phyloP scores from a whole-genome alignment of 92 coral and sea anemone genomes.

The Umimayanthus kanabou region DNA sequence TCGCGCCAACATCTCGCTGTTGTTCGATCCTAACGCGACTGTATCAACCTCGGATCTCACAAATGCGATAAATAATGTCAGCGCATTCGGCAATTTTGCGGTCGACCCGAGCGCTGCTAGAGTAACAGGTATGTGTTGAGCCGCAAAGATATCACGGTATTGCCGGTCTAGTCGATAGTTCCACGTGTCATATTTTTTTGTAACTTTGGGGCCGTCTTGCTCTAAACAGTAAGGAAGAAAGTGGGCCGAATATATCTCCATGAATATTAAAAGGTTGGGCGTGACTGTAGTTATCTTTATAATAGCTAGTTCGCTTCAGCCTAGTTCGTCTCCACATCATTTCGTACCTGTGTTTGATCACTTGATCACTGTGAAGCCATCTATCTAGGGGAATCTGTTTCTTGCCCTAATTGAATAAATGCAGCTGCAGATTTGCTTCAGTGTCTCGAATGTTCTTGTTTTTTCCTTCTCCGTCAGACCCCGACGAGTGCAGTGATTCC shows the following conservation, averaged over 20 bases:
- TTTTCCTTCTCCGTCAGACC: not conserved
- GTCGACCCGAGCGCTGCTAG: conserved; percentile 42
- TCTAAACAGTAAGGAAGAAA: too few relatives aligned
- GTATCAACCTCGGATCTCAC: conserved; percentile 49
- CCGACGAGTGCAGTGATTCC: conserved; percentile 7
- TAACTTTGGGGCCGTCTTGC: too few relatives aligned
- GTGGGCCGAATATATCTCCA: too few relatives aligned
- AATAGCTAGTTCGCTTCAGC: too few relatives aligned
- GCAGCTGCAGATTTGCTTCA: not conserved
- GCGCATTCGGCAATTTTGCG: conserved; percentile 47
- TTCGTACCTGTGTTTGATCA: too few relatives aligned
- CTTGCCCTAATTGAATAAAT: not conserved
- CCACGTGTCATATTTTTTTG: too few relatives aligned
- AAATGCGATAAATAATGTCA: conserved; percentile 14
- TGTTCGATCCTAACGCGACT: conserved; percentile 60
- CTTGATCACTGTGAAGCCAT: too few relatives aligned
- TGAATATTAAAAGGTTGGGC: too few relatives aligned
- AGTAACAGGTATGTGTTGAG: conserved; percentile 47
- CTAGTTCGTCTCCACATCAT: too few relatives aligned
- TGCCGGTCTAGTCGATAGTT: too few relatives aligned
- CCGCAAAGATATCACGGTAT: not conserved
- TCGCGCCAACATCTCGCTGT: conserved; percentile 53
- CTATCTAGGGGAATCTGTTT: too few relatives aligned
- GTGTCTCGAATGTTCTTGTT: not conserved
- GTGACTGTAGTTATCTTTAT: too few relatives aligned